A percentile compares a stretch with the other conserved stretches of the same genome.
These are phyloP conservation scores for Morpho deidamia DNA, from an alignment of 2,888 invertebrate species.

Conservation along the genomic window DNA sequence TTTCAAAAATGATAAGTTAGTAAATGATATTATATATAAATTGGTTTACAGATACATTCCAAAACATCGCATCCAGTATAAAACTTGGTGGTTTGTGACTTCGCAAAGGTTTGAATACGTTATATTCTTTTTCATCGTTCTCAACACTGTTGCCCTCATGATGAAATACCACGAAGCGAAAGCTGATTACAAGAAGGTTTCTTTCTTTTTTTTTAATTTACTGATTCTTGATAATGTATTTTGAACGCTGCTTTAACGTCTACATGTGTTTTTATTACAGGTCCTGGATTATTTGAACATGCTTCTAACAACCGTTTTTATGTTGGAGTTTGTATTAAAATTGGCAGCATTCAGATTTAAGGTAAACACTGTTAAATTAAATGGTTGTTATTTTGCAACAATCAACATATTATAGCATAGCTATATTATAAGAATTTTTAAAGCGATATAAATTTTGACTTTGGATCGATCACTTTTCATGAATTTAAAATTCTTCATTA, in stretches of 20 bases:
- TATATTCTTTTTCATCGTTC: slow-evolving; percentile 97
- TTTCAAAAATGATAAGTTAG: no score
- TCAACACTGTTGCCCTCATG: slow-evolving; percentile 97
- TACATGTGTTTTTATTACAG: slow-evolving; percentile 34
- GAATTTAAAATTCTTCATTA: no score
- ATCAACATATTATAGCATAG: no score
- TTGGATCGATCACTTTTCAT: no score
- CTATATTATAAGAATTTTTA: no score
- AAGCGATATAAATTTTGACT: no score
- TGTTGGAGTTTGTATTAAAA: slow-evolving; percentile 98
- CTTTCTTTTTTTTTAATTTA: background rate
- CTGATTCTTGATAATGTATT: no score
- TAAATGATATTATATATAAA: no score
- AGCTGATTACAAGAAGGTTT: slow-evolving; percentile 82
- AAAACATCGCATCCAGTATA: slow-evolving; percentile 96
- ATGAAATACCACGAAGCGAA: slow-evolving; percentile 96
- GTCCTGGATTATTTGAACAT: slow-evolving; percentile 96
- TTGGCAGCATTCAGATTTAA: slow-evolving; percentile 98
- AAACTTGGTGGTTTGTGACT: slow-evolving; percentile 99
- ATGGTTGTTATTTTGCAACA: no score
- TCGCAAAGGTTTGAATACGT: slow-evolving; percentile 98
- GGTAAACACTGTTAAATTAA: no score
- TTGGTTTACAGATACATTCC: slow-evolving; percentile 90
- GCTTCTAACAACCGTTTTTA: slow-evolving; percentile 97
- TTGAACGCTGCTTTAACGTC: no score